Evolutionary conservation across 2,113 vertebrate genomes (phyloP).

Genomic region (Callipepla californica): DNA sequence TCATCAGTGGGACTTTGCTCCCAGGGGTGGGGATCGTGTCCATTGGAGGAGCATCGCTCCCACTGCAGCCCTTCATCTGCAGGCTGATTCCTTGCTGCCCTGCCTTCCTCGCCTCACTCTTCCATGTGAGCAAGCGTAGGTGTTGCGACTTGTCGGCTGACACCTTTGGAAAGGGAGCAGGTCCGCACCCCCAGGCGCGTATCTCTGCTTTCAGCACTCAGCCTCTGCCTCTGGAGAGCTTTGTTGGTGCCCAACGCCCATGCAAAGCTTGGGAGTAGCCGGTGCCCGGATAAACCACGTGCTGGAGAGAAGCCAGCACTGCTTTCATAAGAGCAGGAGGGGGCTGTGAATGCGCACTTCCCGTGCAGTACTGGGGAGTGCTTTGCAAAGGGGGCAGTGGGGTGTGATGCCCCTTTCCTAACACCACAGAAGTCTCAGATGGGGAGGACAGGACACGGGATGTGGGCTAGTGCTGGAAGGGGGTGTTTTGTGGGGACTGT

Average conservation of each 20-base stretch:
- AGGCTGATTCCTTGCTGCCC: neutral
- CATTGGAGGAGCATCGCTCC: neutral
- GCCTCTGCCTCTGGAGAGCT: conserved; percentile 15
- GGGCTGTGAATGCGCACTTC: neutral
- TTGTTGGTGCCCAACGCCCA: conserved; percentile 42
- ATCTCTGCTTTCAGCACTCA: conserved; percentile 13
- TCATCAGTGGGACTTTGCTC: neutral
- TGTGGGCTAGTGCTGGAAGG: fast-evolving
- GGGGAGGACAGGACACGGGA: neutral
- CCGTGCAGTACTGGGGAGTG: fast-evolving
- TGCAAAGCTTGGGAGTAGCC: conserved; percentile 45
- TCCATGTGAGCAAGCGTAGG: neutral
- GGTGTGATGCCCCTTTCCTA: neutral
- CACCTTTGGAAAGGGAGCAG: conserved; percentile 7
- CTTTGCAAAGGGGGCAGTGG: fast-evolving
- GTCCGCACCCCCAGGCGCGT: neutral
- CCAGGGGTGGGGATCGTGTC: too few species aligned
- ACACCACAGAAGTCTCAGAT: neutral
- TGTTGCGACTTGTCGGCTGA: neutral
- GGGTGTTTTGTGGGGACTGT: neutral
- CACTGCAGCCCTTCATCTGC: neutral
- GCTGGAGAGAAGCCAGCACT: conserved; percentile 19
- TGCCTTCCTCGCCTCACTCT: neutral
- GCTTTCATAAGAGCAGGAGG: conserved; percentile 32
- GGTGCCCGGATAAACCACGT: neutral